Evolutionary conservation across 64 coral and sea anemone species (phyloP).

Genomic region (Porites australiensis): DNA sequence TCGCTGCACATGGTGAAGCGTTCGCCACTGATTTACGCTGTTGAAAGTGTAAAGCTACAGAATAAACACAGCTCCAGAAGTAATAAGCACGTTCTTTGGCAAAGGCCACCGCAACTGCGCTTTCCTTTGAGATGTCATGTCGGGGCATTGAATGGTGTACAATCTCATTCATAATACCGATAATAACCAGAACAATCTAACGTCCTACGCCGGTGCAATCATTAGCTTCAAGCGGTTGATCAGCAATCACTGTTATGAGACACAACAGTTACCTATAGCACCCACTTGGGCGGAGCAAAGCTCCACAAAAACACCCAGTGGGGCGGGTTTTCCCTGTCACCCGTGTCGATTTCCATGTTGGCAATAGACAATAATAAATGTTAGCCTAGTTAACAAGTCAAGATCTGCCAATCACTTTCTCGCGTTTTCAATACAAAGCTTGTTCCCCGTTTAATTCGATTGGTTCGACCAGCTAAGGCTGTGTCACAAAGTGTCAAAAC

Average conservation of each 20-base stretch:
- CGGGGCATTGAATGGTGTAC: conserved; percentile 84
- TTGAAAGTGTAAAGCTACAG: conserved; percentile 50
- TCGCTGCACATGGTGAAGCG: background rate
- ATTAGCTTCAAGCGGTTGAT: conserved; percentile 77
- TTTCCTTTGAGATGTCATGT: conserved; percentile 95
- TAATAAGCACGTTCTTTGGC: conserved; percentile 33
- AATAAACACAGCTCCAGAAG: conserved; percentile 74
- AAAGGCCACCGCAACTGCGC: conserved; percentile 93
- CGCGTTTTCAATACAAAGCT: conserved; percentile 98
- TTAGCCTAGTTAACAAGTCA: conserved; percentile 99
- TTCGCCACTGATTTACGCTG: conserved; percentile 25
- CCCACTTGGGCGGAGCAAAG: conserved; percentile 97
- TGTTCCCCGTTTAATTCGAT: conserved; percentile 99
- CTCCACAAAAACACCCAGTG: conserved; percentile 96
- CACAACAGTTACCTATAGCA: conserved; percentile 81
- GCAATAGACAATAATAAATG: conserved; percentile 99
- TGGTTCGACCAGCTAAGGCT: conserved; percentile 81
- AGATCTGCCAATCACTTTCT: conserved; percentile 89
- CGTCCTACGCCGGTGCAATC: conserved; percentile 84
- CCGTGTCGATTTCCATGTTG: conserved; percentile 96
- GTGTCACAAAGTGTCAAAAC: conserved; percentile 97
- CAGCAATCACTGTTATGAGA: conserved; percentile 83
- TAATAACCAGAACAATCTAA: conserved; percentile 77
- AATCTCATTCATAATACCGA: conserved; percentile 85
- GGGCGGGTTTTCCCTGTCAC: conserved; percentile 97